Base-by-base conservation (phyloP, 2,888 invertebrate species). In the Ecliptopera silaceata region DNA sequence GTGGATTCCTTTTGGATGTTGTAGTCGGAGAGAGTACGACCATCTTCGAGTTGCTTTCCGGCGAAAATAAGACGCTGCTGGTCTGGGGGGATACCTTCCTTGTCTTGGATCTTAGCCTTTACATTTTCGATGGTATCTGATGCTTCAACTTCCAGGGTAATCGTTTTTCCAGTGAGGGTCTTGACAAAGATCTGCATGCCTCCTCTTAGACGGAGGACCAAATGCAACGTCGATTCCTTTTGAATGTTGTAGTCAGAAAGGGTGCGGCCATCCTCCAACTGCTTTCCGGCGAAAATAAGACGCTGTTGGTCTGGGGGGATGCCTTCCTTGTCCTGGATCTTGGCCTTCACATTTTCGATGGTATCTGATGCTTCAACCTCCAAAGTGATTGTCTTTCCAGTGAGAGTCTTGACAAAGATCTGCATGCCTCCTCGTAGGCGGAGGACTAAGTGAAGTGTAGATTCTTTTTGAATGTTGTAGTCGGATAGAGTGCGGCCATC, bases 391-490 rank as follows among this genome's bases (percentile, higher is more conserved):
- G 79, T 80, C 13, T 80, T 80, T 1, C 79, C 79, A 15, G 79
- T 80, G 0, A 80, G 59, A 0, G 79, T 80, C 22, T 79, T 80
- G 0, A 80, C 79, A 22, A 80, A 80, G 6, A 80, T 78, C 53
- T 80, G 78, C 77, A 78, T 80, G 8, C 80, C 80, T 59, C 80
- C 80, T 22, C 82, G 71, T 0, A 85, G 76, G 72, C 85, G 82
- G 0, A 85, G 10, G 0, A 85, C 85, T 1, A 85, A 39, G 10
- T 85, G 85, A 0, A 85, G 71, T 0, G 84, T 85, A 0, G 84
- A 85, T 12, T 85, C 84, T 0, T 85, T 85, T 6, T 85, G 84
- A 1, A 85, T 84, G 12, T 77, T 77, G 20, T 77, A 77, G 22
- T 77, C 77, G 0, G 77, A 77, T 0, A 77, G 64, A 0, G 76